Conservation (phyloP, 2,888 invertebrate genomes). For the Leptogaster cylindrica region DNA sequence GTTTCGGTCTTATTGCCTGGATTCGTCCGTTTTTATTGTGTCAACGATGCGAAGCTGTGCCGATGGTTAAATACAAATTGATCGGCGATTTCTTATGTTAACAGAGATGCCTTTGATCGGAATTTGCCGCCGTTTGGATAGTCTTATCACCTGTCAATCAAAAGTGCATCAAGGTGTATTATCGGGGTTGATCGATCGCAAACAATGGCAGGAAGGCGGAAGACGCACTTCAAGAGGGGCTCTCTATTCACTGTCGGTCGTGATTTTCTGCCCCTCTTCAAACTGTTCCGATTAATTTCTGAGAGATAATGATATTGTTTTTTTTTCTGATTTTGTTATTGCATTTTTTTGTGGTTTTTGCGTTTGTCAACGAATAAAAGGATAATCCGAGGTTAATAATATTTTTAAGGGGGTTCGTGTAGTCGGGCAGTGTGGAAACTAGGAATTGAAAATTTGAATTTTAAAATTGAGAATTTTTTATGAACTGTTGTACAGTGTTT, state of each 20-base stretch:
- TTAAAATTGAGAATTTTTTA: no score
- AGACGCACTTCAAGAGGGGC: conserved; percentile 16
- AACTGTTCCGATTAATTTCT: conserved; percentile 8
- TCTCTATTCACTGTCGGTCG: background rate
- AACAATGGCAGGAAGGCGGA: conserved; percentile 38
- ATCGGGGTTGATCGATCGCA: conserved; percentile 32
- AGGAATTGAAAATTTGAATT: no score
- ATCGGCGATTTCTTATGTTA: conserved; percentile 46
- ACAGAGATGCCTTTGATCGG: conserved; percentile 42
- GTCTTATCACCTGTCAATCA: conserved; percentile 44
- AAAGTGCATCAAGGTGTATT: conserved; percentile 40
- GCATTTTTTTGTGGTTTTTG: no score
- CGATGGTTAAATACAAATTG: conserved; percentile 46
- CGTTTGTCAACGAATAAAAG: no score
- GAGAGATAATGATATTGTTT: conserved; percentile 11
- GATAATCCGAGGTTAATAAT: no score
- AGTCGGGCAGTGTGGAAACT: no score
- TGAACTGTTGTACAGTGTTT: no score
- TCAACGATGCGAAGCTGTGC: conserved; percentile 19
- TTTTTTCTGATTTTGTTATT: background rate
- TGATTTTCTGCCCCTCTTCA: conserved; percentile 6
- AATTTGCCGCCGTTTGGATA: conserved; percentile 43
- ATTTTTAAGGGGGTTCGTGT: no score
- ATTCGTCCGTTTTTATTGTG: conserved; percentile 18
- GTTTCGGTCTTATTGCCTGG: conserved; percentile 13